Percentiles rank a stretch among this genome's conserved stretches.
phyloP scores from a whole-genome alignment of 2,888 invertebrate genomes.

The Lampropteryx suffumata region DNA sequence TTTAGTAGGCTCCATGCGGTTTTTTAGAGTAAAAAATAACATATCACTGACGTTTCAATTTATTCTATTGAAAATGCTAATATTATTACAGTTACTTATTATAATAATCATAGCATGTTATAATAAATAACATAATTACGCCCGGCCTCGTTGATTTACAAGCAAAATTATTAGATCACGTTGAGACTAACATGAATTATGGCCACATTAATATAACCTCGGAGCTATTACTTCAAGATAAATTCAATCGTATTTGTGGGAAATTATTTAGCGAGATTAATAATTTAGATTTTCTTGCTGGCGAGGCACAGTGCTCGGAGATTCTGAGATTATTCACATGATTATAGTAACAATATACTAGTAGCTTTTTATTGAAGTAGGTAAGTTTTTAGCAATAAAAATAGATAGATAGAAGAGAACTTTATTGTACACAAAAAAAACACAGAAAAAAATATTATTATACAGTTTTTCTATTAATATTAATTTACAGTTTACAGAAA shows the following conservation, averaged over 20 bases:
- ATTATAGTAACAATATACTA: no score
- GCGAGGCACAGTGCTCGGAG: not conserved
- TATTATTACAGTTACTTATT: not conserved
- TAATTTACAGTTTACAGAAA: no score
- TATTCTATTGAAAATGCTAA: constrained; percentile 3
- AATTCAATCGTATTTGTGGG: constrained; percentile 19
- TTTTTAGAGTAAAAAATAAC: no score
- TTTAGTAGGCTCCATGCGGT: no score
- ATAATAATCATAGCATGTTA: not conserved
- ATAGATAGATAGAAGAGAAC: no score
- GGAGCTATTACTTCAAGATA: constrained; percentile 16
- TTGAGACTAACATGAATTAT: constrained; percentile 15
- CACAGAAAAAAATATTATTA: no score
- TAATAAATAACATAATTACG: constrained; percentile 22
- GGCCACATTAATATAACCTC: constrained; percentile 18
- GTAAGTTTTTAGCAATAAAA: no score
- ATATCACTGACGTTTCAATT: not conserved
- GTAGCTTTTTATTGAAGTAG: no score
- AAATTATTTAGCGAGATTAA: constrained; percentile 11
- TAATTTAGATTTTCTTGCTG: constrained; percentile 12
- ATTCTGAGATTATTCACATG: constrained; percentile 1
- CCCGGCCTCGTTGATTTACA: constrained; percentile 18
- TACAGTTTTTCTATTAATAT: no score
- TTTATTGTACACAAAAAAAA: no score
- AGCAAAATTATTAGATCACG: constrained; percentile 22